Evolutionary conservation across 2,113 vertebrate species (phyloP), one percentile per base, ranked within the genome.

Genomic region (Semnornis frantzii): DNA sequence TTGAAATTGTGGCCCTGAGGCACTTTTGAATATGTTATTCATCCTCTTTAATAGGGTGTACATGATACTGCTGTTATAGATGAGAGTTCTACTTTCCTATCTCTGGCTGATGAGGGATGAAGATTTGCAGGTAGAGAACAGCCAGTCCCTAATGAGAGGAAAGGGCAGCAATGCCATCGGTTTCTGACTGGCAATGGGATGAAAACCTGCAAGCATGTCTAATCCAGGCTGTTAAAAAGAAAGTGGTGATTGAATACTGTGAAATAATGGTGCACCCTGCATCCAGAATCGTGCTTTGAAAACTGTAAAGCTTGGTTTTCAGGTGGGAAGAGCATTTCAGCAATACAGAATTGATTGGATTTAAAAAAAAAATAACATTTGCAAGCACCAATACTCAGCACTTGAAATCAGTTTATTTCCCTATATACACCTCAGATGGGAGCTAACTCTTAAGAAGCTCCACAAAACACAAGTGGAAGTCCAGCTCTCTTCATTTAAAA

Each of bases 121-220:
- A 75, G 92, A 68, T 97, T 86, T 97, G 91, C 93, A 85, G 90
- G 86, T 90, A 91, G 66, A 91, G 76, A 96, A 78, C 82, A 94
- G 85, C 76, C 77, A 94, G 84, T 94, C 86, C 88, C 90, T 94
- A 90, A 90, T 95, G 94, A 95, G 86, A 95, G 75, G 70, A 94
- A 93, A 96, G 93, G 94, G 93, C 91, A 96, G 92, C 84, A 96
- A 93, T 92, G 82, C 94, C 73, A 79, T 87, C 1, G 4, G 81
- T 92, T 94, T 79, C 78, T 90, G 90, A 85, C 93, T 93, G 94
- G 66, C 92, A 80, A 48, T 70, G 87, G 78, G 85, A 85, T 91
- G 83, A 85, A 89, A 96, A 88, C 86, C 93, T 83, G 91, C 95
- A 89, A 95, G 68, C 63, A 12, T 46, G 87, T 87, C 90, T 95